Evolutionary conservation across 2,113 vertebrate genomes (phyloP).

Genomic region (Barnardius zonarius): DNA sequence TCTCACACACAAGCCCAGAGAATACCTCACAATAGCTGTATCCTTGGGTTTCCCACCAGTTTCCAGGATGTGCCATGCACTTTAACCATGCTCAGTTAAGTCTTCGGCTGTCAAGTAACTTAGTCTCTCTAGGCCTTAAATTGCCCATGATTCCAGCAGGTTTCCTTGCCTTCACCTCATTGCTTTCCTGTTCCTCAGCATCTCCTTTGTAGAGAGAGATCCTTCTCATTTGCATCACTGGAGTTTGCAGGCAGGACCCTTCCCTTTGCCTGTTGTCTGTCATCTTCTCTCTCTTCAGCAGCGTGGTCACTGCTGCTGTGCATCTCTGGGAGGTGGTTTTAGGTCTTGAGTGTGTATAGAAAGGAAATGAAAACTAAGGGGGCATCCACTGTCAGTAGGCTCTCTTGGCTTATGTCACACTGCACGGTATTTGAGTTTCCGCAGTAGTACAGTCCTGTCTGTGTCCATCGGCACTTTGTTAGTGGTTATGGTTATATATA

Average conservation of each 20-base stretch:
- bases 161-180: background rate
- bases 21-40: fast-evolving
- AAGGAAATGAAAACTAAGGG: background rate
- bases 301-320: fast-evolving
- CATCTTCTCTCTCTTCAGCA: background rate
- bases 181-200: background rate
- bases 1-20: no score
- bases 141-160: background rate
- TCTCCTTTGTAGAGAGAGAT: background rate
- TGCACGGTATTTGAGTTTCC: background rate
- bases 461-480: background rate
- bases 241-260: background rate
- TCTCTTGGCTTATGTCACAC: background rate
- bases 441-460: background rate
- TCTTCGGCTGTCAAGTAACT: background rate
- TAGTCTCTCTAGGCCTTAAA: background rate
- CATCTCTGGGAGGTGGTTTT: background rate
- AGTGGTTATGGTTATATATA: fast-evolving
- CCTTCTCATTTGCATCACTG: background rate
- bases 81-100: background rate
- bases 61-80: background rate
- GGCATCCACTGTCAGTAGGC: background rate
- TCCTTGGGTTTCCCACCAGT: background rate
- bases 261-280: background rate
- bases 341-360: background rate